Conservation (phyloP, 2,113 vertebrate genomes). For the Vidua chalybeata region DNA sequence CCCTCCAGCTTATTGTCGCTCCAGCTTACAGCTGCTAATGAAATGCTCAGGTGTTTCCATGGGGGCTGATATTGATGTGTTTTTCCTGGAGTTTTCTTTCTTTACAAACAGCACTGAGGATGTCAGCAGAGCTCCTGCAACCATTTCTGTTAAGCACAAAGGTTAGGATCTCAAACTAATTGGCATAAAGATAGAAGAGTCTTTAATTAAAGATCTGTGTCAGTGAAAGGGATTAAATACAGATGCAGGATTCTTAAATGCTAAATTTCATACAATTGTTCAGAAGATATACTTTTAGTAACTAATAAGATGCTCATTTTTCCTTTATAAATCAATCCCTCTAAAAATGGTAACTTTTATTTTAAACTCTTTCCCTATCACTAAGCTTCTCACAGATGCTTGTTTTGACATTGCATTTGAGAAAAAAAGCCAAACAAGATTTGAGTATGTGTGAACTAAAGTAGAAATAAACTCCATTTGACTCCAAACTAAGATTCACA, state of each 20-base stretch:
- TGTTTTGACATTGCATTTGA: not conserved
- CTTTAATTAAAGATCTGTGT: constrained; percentile 23
- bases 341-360: not conserved
- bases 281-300: not conserved
- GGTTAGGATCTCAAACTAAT: not conserved
- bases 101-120: not conserved
- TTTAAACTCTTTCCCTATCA: not conserved
- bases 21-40: not conserved
- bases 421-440: not conserved
- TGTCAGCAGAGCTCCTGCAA: not conserved
- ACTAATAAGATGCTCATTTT: not conserved
- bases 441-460: not conserved
- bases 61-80: not conserved
- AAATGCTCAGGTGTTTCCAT: constrained; percentile 21
- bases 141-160: not conserved
- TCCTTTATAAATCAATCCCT: not conserved
- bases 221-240: constrained; percentile 17
- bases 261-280: not conserved
- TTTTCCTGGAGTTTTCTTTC: not conserved
- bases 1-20: not conserved
- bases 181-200: not conserved
- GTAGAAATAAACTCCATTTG: not conserved
- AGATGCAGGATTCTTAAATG: not conserved
- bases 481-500: not conserved
- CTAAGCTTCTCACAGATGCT: not conserved